These are phyloP conservation scores for Megathymus violae DNA, from an alignment of 1,140 invertebrate genomes.

Conservation along the genomic window DNA sequence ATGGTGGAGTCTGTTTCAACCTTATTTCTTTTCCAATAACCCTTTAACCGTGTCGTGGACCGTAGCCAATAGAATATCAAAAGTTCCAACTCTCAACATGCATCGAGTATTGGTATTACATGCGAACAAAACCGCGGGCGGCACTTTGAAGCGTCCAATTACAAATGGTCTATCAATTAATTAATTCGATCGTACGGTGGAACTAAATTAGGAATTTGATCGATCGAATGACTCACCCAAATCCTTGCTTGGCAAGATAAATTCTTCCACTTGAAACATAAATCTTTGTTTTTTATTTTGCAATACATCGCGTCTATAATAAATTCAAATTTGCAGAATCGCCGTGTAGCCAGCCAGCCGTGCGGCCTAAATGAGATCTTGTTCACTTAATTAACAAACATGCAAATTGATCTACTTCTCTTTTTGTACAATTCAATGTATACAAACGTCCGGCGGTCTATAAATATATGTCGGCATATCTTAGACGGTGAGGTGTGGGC, in stretches of 20 bases:
- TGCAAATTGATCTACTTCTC: slow-evolving; percentile 9
- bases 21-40: too few relatives aligned
- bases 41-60: too few relatives aligned
- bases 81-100: too few relatives aligned
- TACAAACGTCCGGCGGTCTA: slow-evolving; percentile 16
- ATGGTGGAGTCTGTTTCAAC: too few relatives aligned
- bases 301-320: not conserved
- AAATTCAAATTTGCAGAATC: slow-evolving; percentile 11
- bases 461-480: slow-evolving; percentile 50
- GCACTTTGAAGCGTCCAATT: not conserved
- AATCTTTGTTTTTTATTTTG: not conserved
- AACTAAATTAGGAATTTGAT: not conserved
- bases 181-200: not conserved
- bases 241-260: not conserved
- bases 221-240: not conserved
- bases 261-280: not conserved
- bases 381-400: slow-evolving; percentile 20
- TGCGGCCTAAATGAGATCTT: too few relatives aligned
- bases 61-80: too few relatives aligned
- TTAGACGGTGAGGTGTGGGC: slow-evolving; percentile 53
- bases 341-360: too few relatives aligned
- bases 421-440: slow-evolving; percentile 29
- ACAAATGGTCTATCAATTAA: not conserved
- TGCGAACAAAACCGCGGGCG: too few relatives aligned
- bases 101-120: too few relatives aligned